Evolutionary conservation across 2,888 invertebrate genomes (phyloP), one percentile per base, ranked within the genome.

Genomic region (Macrosiphum euphorbiae): DNA sequence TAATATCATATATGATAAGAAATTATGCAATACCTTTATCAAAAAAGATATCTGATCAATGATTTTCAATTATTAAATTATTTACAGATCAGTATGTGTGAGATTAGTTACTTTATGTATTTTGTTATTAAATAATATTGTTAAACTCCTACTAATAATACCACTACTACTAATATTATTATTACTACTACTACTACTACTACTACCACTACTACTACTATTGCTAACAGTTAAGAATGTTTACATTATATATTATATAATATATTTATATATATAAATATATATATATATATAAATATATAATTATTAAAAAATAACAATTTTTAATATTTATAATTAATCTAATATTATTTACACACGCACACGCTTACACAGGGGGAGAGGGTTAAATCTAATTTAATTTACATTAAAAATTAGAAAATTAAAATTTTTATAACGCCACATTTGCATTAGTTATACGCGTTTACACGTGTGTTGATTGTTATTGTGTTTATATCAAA

Each of bases 231-330:
- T 91, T 90, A 85, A 85, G 41, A 85, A 91, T 85, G n/a, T 90
- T 55, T 90, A 90, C n/a, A 67, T 58, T 47, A 58, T 55, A 90
- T 50, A 78, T 90, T 35, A 50, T 67, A 90, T 90, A 90, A n/a
- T 61, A 89, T 89, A 44, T 47, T n/a, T 52, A 44, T 41, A 55
- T 86, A 85, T 35, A 41, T n/a, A n/a, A n/a, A n/a, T n/a, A n/a
- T n/a, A n/a, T 61, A 89, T 89, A 44, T 47, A 20, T 52, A 44
- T 41, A 55, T 86, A 85, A 26, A 41, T 67, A 88, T 52, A 88
- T 78, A 92, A 92, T 92, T 44, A 87, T 61, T 92, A 87, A 50
- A 91, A 92, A 92, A 92, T 88, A 92, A 92, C 88, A 92, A 92
- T 78, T 52, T 78, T 92, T 86, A 91, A 91, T 91, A 41, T 88